Percentiles rank a stretch among this genome's conserved stretches.
Evolutionary conservation across 2,113 vertebrate species (phyloP).

Genomic region (Atrichornis clamosus): DNA sequence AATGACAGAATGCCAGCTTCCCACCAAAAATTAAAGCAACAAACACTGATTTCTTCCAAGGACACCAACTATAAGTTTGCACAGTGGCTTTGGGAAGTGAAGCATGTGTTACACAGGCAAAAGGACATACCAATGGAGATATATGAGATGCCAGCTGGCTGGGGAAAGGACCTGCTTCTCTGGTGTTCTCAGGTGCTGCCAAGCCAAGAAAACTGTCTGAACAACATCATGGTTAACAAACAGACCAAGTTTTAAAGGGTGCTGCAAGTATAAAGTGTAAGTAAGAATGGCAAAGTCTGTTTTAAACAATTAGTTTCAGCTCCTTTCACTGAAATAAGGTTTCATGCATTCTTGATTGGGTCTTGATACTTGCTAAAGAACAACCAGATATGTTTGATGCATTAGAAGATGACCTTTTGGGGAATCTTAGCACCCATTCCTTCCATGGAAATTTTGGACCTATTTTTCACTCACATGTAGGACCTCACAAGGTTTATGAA

Average conservation of each 20-base stretch:
- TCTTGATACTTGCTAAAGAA: not conserved
- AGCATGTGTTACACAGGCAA: not conserved
- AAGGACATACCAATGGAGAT: not conserved
- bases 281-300: not conserved
- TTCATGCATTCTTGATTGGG: not conserved
- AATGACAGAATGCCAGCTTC: constrained; percentile 53
- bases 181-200: not conserved
- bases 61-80: not conserved
- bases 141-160: not conserved
- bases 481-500: constrained; percentile 28
- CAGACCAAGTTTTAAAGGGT: not conserved
- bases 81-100: not conserved
- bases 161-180: not conserved
- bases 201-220: not conserved
- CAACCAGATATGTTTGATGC: not conserved
- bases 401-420: not conserved
- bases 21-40: constrained; percentile 53
- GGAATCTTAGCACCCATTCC: not conserved
- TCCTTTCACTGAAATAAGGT: not conserved
- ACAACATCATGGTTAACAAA: not conserved
- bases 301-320: not conserved
- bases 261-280: not conserved
- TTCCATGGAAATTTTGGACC: not conserved
- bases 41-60: constrained; percentile 38
- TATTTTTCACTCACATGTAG: not conserved